Conservation (phyloP, 2,797 vertebrate species). For the Synaphobranchus kaupii region DNA sequence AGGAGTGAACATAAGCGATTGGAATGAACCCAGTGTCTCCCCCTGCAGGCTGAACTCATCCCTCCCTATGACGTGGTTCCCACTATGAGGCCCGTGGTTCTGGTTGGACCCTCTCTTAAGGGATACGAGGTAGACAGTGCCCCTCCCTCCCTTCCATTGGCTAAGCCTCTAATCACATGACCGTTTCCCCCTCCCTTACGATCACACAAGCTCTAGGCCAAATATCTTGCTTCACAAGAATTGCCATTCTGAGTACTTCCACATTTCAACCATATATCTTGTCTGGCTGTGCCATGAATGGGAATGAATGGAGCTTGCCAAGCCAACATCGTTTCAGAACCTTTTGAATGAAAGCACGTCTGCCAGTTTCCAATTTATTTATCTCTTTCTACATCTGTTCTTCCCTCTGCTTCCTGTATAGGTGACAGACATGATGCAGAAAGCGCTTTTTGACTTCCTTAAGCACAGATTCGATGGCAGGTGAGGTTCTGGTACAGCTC, state of each 20-base stretch:
- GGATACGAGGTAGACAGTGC: constrained; percentile 88
- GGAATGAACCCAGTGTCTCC: constrained; percentile 8
- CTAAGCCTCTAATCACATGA: neutral
- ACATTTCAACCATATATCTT: neutral
- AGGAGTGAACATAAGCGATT: too few relatives aligned
- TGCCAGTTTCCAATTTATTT: neutral
- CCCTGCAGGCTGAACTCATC: constrained; percentile 85
- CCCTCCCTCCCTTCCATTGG: neutral
- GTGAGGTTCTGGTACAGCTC: constrained; percentile 72
- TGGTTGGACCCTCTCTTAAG: constrained; percentile 96
- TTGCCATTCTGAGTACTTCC: neutral
- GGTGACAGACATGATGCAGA: constrained; percentile 99
- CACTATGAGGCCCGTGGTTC: constrained; percentile 94
- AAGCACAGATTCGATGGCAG: constrained; percentile 99
- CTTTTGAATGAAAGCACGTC: neutral
- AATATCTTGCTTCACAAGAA: neutral
- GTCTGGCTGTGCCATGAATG: neutral
- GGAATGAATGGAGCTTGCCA: neutral
- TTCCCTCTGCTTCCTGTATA: constrained; percentile 60
- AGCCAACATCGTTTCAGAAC: neutral
- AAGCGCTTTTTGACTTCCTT: constrained; percentile 99
- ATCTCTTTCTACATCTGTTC: constrained; percentile 51
- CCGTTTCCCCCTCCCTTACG: neutral
- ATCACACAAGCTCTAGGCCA: neutral
- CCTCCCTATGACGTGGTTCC: constrained; percentile 97